Percentiles rank a stretch among this genome's conserved stretches.
These are phyloP conservation scores for Cylas formicarius DNA, from an alignment of 1,140 invertebrate genomes.

Conservation along the genomic window DNA sequence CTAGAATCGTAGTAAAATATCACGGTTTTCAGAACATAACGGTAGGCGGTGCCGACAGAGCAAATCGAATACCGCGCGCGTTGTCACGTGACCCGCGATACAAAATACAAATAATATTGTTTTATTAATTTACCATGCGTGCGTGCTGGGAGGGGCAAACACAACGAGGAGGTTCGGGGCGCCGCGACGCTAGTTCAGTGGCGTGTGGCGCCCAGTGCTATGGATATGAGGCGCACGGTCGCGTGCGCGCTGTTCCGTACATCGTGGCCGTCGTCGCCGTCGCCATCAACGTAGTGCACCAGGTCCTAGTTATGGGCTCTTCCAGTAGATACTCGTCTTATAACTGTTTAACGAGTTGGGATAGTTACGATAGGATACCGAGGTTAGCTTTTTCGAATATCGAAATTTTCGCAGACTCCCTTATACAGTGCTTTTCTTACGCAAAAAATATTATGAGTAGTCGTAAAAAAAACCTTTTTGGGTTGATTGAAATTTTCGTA, in stretches of 20 bases:
- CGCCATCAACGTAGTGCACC: constrained; percentile 6
- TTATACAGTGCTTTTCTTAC: too few relatives aligned
- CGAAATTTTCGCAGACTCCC: too few relatives aligned
- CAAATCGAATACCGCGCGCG: background rate
- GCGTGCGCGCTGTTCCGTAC: constrained; percentile 12
- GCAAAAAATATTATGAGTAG: too few relatives aligned
- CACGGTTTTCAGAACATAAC: too few relatives aligned
- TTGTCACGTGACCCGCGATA: background rate
- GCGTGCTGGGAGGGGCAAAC: constrained; percentile 15
- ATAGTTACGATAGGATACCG: constrained; percentile 80
- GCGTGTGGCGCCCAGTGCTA: constrained; percentile 34
- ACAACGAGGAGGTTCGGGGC: constrained; percentile 5
- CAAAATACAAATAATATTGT: too few relatives aligned
- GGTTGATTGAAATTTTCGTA: too few relatives aligned
- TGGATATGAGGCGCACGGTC: constrained; percentile 33
- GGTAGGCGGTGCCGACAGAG: too few relatives aligned
- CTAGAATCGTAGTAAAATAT: too few relatives aligned
- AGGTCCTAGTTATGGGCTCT: constrained; percentile 51
- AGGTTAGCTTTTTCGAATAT: too few relatives aligned
- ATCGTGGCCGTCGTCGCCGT: constrained; percentile 12
- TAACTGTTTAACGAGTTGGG: constrained; percentile 81
- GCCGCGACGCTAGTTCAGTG: constrained; percentile 29
- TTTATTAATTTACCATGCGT: too few relatives aligned
- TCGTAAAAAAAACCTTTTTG: too few relatives aligned
- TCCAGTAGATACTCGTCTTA: constrained; percentile 77